A percentile compares a stretch with the other conserved stretches of the same genome.
phyloP scores from a whole-genome alignment of 2,113 vertebrate genomes.

The Lucifuga dentata region DNA sequence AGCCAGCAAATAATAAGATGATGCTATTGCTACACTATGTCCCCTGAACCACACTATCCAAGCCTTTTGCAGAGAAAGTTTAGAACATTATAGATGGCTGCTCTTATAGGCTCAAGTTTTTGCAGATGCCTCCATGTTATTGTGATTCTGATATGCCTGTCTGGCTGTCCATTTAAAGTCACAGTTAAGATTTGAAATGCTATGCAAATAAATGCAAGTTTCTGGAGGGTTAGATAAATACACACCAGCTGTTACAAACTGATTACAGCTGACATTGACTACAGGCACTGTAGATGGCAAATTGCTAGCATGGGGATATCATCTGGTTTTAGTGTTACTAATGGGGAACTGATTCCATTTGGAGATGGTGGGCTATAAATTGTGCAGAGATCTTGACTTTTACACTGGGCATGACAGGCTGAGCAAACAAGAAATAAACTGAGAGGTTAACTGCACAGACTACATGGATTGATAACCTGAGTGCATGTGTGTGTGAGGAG shows the following conservation, averaged over 20 bases:
- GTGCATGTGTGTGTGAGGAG: background rate
- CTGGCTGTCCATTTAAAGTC: too few species aligned
- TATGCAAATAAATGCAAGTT: background rate
- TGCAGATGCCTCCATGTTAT: too few species aligned
- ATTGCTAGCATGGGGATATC: background rate
- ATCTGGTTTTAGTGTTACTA: background rate
- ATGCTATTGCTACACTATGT: slow-evolving; percentile 80
- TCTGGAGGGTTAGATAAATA: background rate
- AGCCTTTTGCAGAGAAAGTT: slow-evolving; percentile 30
- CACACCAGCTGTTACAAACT: background rate
- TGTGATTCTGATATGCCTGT: too few species aligned
- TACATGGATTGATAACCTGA: slow-evolving; percentile 17
- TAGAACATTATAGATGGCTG: slow-evolving; percentile 21
- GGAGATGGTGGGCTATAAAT: background rate
- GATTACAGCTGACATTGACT: background rate
- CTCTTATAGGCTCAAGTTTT: too few species aligned
- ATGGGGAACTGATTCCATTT: background rate
- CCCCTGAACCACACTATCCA: slow-evolving; percentile 47
- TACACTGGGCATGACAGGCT: background rate
- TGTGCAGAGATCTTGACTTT: background rate
- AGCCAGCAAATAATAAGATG: slow-evolving; percentile 81
- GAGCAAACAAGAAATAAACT: slow-evolving; percentile 4
- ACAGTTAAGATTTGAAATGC: background rate
- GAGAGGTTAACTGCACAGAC: slow-evolving; percentile 24
- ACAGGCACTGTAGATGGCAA: too few species aligned